phyloP scores from a whole-genome alignment of 2,797 vertebrate species.

The Enteromius viviparus region DNA sequence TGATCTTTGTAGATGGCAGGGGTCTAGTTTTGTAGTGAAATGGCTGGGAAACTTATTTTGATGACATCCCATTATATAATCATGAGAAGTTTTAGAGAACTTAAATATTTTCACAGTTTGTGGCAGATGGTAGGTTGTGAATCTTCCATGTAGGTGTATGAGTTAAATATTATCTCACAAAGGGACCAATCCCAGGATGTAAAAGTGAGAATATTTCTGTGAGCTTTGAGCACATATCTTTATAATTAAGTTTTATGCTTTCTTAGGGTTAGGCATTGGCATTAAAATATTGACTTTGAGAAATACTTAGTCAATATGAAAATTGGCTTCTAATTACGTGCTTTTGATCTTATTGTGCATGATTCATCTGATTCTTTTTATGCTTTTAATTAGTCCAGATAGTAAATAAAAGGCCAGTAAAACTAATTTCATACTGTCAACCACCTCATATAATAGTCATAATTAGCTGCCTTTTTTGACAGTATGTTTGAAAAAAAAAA shows the following conservation, averaged over 20 bases:
- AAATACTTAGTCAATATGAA: not conserved
- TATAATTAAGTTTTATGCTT: constrained; percentile 1
- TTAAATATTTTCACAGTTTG: constrained; percentile 7
- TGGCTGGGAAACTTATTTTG: constrained; percentile 29
- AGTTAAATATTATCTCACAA: constrained; percentile 33
- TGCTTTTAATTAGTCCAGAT: not conserved
- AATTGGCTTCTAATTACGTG: not conserved
- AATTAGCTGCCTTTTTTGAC: not conserved
- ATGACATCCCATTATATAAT: constrained; percentile 24
- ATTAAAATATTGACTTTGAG: not conserved
- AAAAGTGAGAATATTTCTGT: not conserved
- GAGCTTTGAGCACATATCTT: constrained; percentile 1
- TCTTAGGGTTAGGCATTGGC: not conserved
- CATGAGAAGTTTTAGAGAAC: constrained; percentile 23
- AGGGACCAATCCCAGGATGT: constrained; percentile 13
- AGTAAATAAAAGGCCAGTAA: not conserved
- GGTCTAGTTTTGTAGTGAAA: constrained; percentile 13
- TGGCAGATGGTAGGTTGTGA: constrained; percentile 29
- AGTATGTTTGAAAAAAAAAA: not conserved
- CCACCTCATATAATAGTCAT: not conserved
- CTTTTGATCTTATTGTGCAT: not conserved
- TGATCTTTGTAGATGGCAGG: constrained; percentile 11
- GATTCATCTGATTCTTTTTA: not conserved
- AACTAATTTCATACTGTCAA: not conserved
- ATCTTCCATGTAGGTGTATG: constrained; percentile 16